A percentile compares a stretch with the other conserved stretches of the same genome.
Evolutionary conservation across 2,888 invertebrate genomes (phyloP).

Genomic region (Phasia obesa): DNA sequence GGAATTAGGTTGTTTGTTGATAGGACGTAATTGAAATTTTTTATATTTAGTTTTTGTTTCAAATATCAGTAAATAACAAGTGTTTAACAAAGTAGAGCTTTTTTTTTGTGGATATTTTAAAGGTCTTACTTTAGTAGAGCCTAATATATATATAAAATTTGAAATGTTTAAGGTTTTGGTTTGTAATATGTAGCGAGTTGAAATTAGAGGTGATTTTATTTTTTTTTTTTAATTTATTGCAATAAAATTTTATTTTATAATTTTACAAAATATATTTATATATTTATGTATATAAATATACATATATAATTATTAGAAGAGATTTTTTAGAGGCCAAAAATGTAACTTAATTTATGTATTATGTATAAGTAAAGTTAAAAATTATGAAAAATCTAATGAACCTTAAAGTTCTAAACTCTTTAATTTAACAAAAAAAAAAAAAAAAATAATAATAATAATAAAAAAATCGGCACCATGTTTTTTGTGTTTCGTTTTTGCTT

Average conservation of each 20-base stretch:
- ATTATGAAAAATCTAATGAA: conserved; percentile 30
- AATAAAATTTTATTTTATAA: too few species aligned
- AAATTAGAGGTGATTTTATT: conserved; percentile 8
- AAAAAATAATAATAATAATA: too few species aligned
- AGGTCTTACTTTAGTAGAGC: conserved; percentile 13
- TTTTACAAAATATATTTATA: conserved; percentile 38
- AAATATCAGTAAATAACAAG: conserved; percentile 58
- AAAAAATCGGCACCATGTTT: conserved; percentile 53
- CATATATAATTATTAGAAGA: background rate
- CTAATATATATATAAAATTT: conserved; percentile 48
- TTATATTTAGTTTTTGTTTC: background rate
- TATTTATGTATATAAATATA: conserved; percentile 23
- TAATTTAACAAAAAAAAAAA: conserved; percentile 9
- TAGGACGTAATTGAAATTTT: conserved; percentile 61
- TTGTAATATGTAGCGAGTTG: conserved; percentile 44
- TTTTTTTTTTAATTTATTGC: background rate
- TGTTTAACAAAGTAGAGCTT: conserved; percentile 56
- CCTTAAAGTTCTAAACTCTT: conserved; percentile 22
- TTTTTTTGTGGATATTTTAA: conserved; percentile 26
- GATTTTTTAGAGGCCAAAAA: conserved; percentile 30
- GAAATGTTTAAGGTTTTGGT: conserved; percentile 42
- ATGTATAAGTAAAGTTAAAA: conserved; percentile 1
- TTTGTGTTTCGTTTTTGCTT: conserved; percentile 12
- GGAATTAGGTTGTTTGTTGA: conserved; percentile 57
- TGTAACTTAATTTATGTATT: conserved; percentile 14